These are phyloP conservation scores for Dipodomys ordii DNA, from an alignment of 2,113 vertebrate species.

Conservation along the genomic window DNA sequence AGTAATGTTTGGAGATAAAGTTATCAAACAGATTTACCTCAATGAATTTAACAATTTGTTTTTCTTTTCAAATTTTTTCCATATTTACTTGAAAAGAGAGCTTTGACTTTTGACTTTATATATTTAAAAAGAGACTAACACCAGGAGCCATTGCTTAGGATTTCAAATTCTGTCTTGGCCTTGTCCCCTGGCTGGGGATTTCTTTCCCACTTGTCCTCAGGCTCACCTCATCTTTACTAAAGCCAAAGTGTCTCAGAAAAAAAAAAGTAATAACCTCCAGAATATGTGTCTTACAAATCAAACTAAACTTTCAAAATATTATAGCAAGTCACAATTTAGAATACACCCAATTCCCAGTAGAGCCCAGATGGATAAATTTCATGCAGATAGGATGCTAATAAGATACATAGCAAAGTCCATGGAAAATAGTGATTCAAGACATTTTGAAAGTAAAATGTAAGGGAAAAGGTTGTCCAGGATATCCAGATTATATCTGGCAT, in stretches of 20 bases:
- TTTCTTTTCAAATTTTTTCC: neutral
- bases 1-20: neutral
- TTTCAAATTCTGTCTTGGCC: conserved; percentile 24
- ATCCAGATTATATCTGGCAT: conserved; percentile 71
- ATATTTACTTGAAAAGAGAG: neutral
- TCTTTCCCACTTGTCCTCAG: neutral
- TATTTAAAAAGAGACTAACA: conserved; percentile 18
- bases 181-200: neutral
- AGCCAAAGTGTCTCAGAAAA: neutral
- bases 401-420: conserved; percentile 65
- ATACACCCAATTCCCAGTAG: conserved; percentile 60
- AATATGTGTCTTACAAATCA: conserved; percentile 61
- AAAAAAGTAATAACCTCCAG: conserved; percentile 32
- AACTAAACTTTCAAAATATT: conserved; percentile 60
- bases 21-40: neutral
- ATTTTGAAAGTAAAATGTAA: conserved; percentile 75
- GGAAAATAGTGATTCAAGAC: conserved; percentile 67
- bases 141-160: conserved; percentile 18
- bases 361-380: conserved; percentile 71
- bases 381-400: conserved; percentile 72
- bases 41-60: conserved; percentile 23
- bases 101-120: conserved; percentile 34
- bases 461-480: conserved; percentile 49
- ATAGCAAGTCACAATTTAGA: conserved; percentile 66
- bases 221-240: conserved; percentile 2